These are phyloP conservation scores for Drosophila repleta DNA, from an alignment of 1,140 invertebrate species.

Conservation along the genomic window DNA sequence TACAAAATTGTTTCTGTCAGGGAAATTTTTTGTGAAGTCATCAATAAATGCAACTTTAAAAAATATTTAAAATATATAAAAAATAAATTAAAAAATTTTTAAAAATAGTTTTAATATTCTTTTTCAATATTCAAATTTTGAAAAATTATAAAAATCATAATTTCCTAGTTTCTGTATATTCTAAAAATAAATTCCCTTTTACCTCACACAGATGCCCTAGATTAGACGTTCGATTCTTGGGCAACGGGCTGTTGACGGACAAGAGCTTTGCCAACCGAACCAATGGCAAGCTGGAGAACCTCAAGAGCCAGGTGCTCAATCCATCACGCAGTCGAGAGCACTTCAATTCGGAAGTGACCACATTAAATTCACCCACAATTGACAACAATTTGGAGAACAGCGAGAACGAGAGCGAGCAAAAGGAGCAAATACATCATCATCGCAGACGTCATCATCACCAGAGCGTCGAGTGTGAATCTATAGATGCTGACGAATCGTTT, in stretches of 20 bases:
- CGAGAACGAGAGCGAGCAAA: conserved; percentile 44
- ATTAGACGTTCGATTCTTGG: conserved; percentile 66
- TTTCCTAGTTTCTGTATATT: background rate
- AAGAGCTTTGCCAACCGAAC: conserved; percentile 41
- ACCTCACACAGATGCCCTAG: conserved; percentile 65
- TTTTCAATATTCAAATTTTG: background rate
- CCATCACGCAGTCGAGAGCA: conserved; percentile 26
- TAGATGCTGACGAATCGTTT: conserved; percentile 20
- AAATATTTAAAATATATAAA: background rate
- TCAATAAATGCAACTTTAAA: too few species aligned
- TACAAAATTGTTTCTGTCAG: background rate
- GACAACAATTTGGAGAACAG: conserved; percentile 68
- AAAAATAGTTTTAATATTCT: background rate
- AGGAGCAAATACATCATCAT: conserved; percentile 41
- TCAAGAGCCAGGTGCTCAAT: conserved; percentile 41
- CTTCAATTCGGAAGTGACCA: conserved; percentile 57
- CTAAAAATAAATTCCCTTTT: too few species aligned
- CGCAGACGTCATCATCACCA: conserved; percentile 55
- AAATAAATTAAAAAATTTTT: background rate
- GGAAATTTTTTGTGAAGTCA: too few species aligned
- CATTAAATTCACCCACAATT: conserved; percentile 59
- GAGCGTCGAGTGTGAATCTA: conserved; percentile 4
- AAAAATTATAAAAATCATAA: background rate
- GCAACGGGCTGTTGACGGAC: conserved; percentile 42
- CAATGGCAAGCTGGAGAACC: conserved; percentile 22